Base-by-base conservation (phyloP, 2,113 vertebrate species). In the Tichodroma muraria region DNA sequence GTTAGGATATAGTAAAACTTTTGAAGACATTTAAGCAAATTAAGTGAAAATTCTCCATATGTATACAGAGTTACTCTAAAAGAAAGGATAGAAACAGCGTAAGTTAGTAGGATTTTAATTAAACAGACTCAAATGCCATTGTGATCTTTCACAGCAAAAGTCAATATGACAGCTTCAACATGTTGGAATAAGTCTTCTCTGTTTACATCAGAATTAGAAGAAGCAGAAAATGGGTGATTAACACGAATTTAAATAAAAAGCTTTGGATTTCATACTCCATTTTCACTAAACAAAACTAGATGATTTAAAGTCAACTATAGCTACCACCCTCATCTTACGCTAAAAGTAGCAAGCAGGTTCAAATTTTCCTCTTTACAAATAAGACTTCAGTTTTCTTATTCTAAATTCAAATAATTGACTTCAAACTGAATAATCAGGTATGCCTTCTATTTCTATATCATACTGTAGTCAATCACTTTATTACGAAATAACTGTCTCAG, bases 401-500 rank as follows among this genome's bases (percentile, higher is more conserved):
- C 82, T 42, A 81, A 25, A 87, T 53, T 86, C 57, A 89, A 79
- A 85, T 66, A 95, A 91, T 9, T 88, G 44, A 92, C 71, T 89
- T 88, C 42, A 85, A 65, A 95, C 54, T 78, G 50, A 86, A 69
- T 71, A 82, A 88, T 63, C 80, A 93, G 81, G 80, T 90, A 88
- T 65, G 25, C 8, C 44, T 92, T 95, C 89, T 71, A 66, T 83
- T 94, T 95, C 89, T 90, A 64, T 88, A 90, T 60, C 79, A 38
- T 81, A 73, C 38, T 64, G 45, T 37, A 90, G 77, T 84, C 71
- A 95, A 95, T 63, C 69, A 85, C 33, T 77, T 92, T 22, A 77
- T 85, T 94, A 91, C 15, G 22, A 87, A 95, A 63, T 33, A 89
- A 65, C 35, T 87, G 56, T 63, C 78, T 89, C 88, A 63, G 60